Evolutionary conservation across 1,140 invertebrate species (phyloP), one percentile per base, ranked within the genome.

Genomic region (Temnothorax curvispinosus): DNA sequence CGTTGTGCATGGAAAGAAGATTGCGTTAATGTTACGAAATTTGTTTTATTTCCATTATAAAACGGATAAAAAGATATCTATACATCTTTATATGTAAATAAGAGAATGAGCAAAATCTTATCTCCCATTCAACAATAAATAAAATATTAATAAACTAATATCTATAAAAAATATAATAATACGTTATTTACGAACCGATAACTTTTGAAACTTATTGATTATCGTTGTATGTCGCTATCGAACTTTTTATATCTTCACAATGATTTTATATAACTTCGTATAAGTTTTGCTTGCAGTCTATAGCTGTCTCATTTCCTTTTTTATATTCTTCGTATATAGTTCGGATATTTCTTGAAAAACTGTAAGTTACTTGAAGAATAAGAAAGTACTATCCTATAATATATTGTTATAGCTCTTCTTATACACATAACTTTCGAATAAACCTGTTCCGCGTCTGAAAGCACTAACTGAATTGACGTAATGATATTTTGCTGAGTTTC

Each of bases 151-250:
- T 15, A 54, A 47, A 47, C 47, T 41, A 47, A 38, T 64, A 44
- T 35, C 2, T 35, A 50, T 47, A 38, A 47, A 13, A 78, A 78
- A 44, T 60, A 21, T 60, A 27, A 77, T 11, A 27, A 35, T 47
- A 13, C 7, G 18, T 9, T 50, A 7, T 50, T 80, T 52, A 67
- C 7, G 0, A 13, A 80, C 11, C 11, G 2, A 67, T 60, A 75
- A 76, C 72, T 76, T 76, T 13, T 41, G 27, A 4, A 18, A 44
- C 41, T 60, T 76, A 38, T 60, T 75, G 54, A 41, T 75, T 75
- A 60, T 75, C 13, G 13, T 38, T 27, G 35, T 4, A 77, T 1
- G 15, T 50, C 15, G 9, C 38, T 32, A 27, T 76, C 15, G 7
- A 32, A 77, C 21, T 77, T 62, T 44, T 77, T 11, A 77, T 32